Base-by-base conservation (phyloP, 1,140 invertebrate species). In the Drosophila persimilis region DNA sequence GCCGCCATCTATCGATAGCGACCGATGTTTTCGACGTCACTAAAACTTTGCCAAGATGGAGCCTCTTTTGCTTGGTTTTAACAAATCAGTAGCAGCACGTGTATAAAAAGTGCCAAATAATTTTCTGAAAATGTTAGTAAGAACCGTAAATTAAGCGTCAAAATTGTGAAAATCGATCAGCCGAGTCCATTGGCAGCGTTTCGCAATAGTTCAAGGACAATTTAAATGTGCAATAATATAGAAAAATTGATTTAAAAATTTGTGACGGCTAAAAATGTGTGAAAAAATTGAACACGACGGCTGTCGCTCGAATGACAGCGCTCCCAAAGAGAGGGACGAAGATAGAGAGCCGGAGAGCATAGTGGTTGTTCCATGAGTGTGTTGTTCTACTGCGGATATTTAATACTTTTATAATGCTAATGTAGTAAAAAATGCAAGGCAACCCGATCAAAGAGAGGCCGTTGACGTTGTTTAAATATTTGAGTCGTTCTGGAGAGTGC, bases 61-160 rank as follows among this genome's bases (percentile, higher is more conserved):
- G 71, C 78, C 79, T 90, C 84, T 89, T 91, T 91, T 86, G 90
- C 88, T 90, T 91, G 89, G 79, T 88, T 91, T 90, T 89, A 74
- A 86, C 72, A 91, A 74, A 74, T 74, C 71, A 91, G 85, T 90
- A 88, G 88, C 88, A 91, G 90, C 90, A 91, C 90, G 90, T 91
- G 90, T 91, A 78, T 85, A 89, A 91, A 90, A 89, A 91, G 90
- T 91, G 90, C 90, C 90, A 91, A 91, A 91, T 73, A 78, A 90
- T 79, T 81, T 80, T 90, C 76, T 69, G 74, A 83, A 91, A 90
- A 91, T 91, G 90, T 91, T 91, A 90, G 90, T 91, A 91, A 90
- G 77, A 61, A 55, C 56, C 3, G 6, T 54, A 69, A 29, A 71
- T 61, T 79, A 72, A 78, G 59, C 53, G 73, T 43, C 45, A 31